Evolutionary conservation across 2,888 invertebrate genomes (phyloP).

Genomic region (Gymnocheta viridis): DNA sequence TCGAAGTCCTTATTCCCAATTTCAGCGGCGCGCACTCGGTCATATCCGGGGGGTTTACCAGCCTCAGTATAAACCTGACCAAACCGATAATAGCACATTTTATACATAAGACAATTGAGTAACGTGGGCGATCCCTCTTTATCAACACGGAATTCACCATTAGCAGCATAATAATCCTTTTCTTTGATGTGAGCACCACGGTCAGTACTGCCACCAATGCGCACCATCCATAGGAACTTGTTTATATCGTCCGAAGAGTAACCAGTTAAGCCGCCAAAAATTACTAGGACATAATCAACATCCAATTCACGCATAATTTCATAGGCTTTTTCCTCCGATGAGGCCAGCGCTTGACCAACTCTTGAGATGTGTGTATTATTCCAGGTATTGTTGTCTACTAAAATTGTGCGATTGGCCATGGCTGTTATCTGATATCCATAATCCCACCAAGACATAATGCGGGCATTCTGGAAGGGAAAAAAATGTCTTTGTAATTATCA

Average conservation of each 20-base stretch:
- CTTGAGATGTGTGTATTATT: constrained; percentile 99
- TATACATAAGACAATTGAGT: constrained; percentile 99
- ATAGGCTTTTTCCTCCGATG: constrained; percentile 97
- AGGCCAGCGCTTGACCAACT: constrained; percentile 99
- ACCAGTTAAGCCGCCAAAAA: constrained; percentile 99
- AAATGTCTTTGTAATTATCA: neutral
- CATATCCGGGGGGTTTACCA: constrained; percentile 97
- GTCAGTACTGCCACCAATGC: constrained; percentile 96
- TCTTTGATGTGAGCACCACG: constrained; percentile 97
- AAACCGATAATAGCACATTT: constrained; percentile 99
- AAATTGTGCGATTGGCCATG: constrained; percentile 98
- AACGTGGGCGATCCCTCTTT: constrained; percentile 95
- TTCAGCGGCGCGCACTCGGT: constrained; percentile 97
- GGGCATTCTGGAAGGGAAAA: constrained; percentile 87
- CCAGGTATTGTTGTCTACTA: constrained; percentile 99
- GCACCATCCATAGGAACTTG: constrained; percentile 99
- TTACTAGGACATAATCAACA: constrained; percentile 98
- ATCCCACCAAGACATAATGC: constrained; percentile 99
- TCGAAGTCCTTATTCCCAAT: constrained; percentile 99
- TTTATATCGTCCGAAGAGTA: constrained; percentile 99
- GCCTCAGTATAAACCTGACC: constrained; percentile 97
- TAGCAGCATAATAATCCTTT: constrained; percentile 96
- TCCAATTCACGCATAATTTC: constrained; percentile 99
- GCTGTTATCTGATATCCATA: constrained; percentile 99
- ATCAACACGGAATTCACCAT: constrained; percentile 98